Percentiles rank a stretch among this genome's conserved stretches.
Conservation (phyloP, 2,888 invertebrate species). For the Aethes cnicana region DNA sequence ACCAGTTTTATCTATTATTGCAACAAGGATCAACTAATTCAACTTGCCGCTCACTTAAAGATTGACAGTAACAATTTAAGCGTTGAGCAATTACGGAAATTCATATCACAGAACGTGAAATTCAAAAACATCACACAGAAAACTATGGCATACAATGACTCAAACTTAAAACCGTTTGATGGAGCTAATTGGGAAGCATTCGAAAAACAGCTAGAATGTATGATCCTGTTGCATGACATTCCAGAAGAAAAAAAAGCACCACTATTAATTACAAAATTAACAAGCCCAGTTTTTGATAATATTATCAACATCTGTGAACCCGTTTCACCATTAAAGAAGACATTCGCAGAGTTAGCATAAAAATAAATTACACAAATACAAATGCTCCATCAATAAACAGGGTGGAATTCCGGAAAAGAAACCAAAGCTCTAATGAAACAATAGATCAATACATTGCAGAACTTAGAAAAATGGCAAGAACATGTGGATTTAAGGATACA, state of each 20-base stretch:
- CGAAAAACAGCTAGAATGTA: conserved; percentile 4
- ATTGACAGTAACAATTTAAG: no score
- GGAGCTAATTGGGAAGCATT: neutral
- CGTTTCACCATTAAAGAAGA: neutral
- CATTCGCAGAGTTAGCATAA: neutral
- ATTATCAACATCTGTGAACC: neutral
- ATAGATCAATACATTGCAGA: neutral
- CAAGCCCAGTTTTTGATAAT: neutral
- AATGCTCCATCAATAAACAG: conserved; percentile 2
- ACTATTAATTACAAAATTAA: neutral
- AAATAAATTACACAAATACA: conserved; percentile 2
- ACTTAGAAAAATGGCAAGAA: neutral
- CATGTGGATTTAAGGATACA: neutral
- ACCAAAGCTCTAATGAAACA: neutral
- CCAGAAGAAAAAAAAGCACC: neutral
- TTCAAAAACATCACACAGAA: no score
- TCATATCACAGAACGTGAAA: no score
- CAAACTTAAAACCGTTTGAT: no score
- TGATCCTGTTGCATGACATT: neutral
- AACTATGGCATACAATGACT: no score
- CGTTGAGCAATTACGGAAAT: no score
- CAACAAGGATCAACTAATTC: no score
- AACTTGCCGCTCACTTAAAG: no score
- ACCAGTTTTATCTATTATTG: no score
- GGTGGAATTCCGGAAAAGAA: neutral